phyloP scores from a whole-genome alignment of 37 sponge, comb jelly and placozoan genomes.

The Aplysina aerophoba region DNA sequence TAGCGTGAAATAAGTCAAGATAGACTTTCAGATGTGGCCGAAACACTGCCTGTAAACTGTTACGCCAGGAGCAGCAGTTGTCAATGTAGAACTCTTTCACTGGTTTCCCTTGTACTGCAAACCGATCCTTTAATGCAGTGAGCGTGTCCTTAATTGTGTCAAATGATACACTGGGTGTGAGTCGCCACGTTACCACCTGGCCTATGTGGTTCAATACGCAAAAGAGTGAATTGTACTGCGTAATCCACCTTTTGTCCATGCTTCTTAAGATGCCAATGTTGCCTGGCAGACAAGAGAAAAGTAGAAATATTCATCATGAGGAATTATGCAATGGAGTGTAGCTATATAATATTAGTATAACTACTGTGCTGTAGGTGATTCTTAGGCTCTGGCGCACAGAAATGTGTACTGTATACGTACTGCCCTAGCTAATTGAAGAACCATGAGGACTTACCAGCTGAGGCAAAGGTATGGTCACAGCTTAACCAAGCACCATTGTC shows the following conservation, averaged over 20 bases:
- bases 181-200: constrained; percentile 39
- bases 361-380: no score
- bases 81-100: constrained; percentile 40
- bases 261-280: constrained; percentile 32
- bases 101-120: constrained; percentile 1
- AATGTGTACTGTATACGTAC: background rate
- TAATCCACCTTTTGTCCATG: constrained; percentile 35
- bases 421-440: background rate
- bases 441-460: constrained; percentile 10
- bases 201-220: constrained; percentile 36
- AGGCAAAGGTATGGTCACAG: constrained; percentile 53
- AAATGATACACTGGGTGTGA: constrained; percentile 31
- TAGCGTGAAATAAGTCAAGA: constrained; percentile 52
- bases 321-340: background rate
- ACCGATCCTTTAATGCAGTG: background rate
- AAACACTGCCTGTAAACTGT: constrained; percentile 40
- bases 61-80: constrained; percentile 49
- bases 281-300: background rate
- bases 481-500: constrained; percentile 22
- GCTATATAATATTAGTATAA: no score
- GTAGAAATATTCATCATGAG: background rate
- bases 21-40: constrained; percentile 15
- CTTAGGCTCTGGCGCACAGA: background rate
- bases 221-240: constrained; percentile 39
- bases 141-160: background rate